Percentiles rank a stretch among this genome's conserved stretches.
Conservation (phyloP, 2,888 invertebrate genomes). For the Exephanes ischioxanthus region DNA sequence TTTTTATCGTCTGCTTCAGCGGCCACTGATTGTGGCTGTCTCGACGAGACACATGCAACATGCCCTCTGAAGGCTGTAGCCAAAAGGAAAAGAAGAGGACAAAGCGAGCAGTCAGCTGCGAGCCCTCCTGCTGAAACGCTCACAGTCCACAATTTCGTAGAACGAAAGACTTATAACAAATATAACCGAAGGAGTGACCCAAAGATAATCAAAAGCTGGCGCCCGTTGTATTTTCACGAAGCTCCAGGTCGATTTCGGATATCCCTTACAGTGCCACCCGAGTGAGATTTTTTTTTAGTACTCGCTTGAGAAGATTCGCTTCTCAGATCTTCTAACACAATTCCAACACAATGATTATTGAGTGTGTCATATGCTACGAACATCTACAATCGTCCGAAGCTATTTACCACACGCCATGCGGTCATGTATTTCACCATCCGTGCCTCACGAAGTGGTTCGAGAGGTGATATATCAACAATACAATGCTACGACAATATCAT, state of each 20-base stretch:
- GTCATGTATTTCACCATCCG: conserved; percentile 61
- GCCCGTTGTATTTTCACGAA: background rate
- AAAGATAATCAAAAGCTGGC: background rate
- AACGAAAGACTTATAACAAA: background rate
- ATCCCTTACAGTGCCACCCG: background rate
- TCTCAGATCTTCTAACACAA: conserved; percentile 9
- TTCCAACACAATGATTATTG: conserved; percentile 56
- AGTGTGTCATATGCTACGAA: conserved; percentile 63
- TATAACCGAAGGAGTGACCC: background rate
- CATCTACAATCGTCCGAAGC: conserved; percentile 59
- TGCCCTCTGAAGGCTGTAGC: conserved; percentile 8
- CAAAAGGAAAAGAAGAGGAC: conserved; percentile 4
- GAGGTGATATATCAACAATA: conserved; percentile 51
- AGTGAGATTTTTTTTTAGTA: background rate
- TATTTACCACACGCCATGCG: conserved; percentile 62
- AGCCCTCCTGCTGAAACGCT: background rate
- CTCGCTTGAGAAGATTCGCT: background rate
- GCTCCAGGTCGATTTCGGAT: background rate
- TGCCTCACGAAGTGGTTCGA: conserved; percentile 61
- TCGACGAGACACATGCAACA: background rate
- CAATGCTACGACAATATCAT: background rate
- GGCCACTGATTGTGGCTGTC: conserved; percentile 3
- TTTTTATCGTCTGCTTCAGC: conserved; percentile 21
- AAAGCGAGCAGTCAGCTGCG: conserved; percentile 26
- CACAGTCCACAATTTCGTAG: background rate